Conservation (phyloP, 2,797 vertebrate genomes). For the Tapirus indicus region DNA sequence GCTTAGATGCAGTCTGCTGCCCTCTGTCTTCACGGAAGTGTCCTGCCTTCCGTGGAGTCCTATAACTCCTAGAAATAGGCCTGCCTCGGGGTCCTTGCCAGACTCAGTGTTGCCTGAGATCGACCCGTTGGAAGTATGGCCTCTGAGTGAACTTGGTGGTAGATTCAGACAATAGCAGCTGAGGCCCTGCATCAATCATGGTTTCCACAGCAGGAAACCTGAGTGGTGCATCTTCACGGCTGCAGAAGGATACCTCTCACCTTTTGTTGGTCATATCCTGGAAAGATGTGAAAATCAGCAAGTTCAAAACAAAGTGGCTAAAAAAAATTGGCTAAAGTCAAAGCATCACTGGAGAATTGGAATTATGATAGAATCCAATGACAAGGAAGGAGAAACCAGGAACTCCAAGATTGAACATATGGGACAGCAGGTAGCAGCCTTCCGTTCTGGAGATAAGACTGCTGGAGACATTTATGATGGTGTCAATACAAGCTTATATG, state of each 20-base stretch:
- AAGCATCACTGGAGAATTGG: background rate
- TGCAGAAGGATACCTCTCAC: background rate
- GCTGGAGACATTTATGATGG: background rate
- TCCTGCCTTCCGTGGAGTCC: background rate
- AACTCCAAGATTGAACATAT: background rate
- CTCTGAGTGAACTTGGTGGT: background rate
- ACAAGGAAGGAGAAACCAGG: background rate
- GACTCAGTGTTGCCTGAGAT: background rate
- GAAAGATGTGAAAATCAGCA: background rate
- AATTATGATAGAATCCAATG: background rate
- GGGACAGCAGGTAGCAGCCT: background rate
- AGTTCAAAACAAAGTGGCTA: background rate
- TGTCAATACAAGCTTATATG: background rate
- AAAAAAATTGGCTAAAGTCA: background rate
- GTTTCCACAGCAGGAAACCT: background rate
- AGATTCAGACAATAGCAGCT: background rate
- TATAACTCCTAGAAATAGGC: background rate
- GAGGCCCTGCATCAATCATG: background rate
- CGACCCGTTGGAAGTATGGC: too few relatives aligned
- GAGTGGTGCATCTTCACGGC: background rate
- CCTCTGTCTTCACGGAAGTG: background rate
- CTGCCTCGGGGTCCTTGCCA: background rate
- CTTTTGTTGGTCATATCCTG: background rate
- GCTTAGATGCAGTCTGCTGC: background rate
- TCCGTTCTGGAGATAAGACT: background rate